Evolutionary conservation across 2,797 vertebrate species (phyloP).

Genomic region (Rhinophrynus dorsalis): DNA sequence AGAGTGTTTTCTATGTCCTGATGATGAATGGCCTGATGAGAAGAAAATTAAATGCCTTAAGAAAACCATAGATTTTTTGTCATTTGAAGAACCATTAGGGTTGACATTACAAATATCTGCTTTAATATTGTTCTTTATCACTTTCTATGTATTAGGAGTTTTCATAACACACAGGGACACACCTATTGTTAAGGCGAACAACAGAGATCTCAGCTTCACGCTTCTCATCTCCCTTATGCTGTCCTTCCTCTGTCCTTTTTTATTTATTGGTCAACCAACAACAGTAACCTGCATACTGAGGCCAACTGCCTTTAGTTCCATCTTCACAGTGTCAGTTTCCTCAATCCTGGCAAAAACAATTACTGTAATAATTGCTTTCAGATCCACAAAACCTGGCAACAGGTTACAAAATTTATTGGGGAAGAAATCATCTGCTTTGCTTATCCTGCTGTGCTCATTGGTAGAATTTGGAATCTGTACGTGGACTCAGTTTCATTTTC

Average conservation of each 20-base stretch:
- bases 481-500: constrained; percentile 4
- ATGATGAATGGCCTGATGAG: neutral
- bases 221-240: too few species aligned
- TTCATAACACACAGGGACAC: too few species aligned
- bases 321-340: constrained; percentile 29
- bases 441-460: constrained; percentile 2
- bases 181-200: too few species aligned
- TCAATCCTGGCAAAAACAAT: constrained; percentile 31
- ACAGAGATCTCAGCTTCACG: too few species aligned
- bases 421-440: neutral
- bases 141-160: too few species aligned
- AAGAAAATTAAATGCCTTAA: neutral
- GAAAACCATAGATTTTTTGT: constrained; percentile 1
- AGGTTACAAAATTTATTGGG: neutral
- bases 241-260: too few species aligned
- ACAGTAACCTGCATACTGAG: too few species aligned
- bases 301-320: too few species aligned
- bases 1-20: neutral
- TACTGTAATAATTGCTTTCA: constrained; percentile 38
- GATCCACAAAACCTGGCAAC: constrained; percentile 37
- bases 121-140: neutral
- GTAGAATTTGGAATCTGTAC: constrained; percentile 18
- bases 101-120: neutral
- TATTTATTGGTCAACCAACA: too few species aligned
- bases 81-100: constrained; percentile 10